Conservation (phyloP, 1,140 invertebrate species). For the Drosophila willistoni region DNA sequence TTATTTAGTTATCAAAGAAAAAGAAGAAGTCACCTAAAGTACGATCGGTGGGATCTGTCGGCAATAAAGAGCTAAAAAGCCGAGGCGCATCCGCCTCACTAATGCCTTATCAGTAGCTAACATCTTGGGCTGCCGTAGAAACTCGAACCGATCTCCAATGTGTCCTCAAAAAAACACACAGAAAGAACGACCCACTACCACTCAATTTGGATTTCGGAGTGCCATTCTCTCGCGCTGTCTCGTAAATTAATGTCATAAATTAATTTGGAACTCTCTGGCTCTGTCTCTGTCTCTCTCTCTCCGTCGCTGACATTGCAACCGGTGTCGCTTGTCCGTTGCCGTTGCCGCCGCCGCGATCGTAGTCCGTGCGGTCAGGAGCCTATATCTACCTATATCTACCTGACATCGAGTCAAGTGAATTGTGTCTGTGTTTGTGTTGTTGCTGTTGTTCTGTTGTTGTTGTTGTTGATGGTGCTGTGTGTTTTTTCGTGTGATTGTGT, state of each 20-base stretch:
- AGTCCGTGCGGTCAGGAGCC: conserved; percentile 33
- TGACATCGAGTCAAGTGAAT: conserved; percentile 62
- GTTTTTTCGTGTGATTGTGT: conserved; percentile 24
- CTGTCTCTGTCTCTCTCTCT: background rate
- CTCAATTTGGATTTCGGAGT: conserved; percentile 68
- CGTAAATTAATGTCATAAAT: conserved; percentile 82
- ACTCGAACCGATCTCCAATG: conserved; percentile 35
- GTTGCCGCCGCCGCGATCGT: conserved; percentile 13
- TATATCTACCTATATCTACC: conserved; percentile 25
- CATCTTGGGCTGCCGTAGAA: conserved; percentile 53
- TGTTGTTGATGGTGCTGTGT: conserved; percentile 12
- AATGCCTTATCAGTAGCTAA: conserved; percentile 69
- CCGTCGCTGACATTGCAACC: conserved; percentile 45
- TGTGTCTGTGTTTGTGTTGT: conserved; percentile 36
- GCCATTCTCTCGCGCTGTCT: conserved; percentile 70
- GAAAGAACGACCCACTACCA: conserved; percentile 37
- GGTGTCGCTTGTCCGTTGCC: conserved; percentile 19
- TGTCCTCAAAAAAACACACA: conserved; percentile 7
- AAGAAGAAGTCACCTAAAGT: conserved; percentile 7
- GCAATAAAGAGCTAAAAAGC: conserved; percentile 29
- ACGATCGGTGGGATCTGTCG: conserved; percentile 16
- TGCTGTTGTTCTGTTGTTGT: background rate
- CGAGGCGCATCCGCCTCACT: conserved; percentile 50
- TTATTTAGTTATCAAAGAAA: conserved; percentile 37
- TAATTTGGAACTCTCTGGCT: conserved; percentile 54